These are phyloP conservation scores for Crax fasciolata DNA, from an alignment of 2,797 vertebrate genomes.

Conservation along the genomic window DNA sequence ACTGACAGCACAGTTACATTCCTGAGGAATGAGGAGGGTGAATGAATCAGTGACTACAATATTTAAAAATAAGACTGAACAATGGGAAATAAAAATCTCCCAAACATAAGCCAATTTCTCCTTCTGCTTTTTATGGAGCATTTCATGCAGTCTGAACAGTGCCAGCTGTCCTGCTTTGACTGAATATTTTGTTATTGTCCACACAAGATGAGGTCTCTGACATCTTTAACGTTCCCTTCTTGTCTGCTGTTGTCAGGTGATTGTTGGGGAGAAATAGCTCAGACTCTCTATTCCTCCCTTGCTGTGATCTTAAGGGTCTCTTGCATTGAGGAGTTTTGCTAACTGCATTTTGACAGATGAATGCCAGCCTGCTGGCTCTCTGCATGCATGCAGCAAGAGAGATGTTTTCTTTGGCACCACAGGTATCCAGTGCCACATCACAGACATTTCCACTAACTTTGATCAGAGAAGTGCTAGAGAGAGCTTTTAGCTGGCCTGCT, in stretches of 20 bases:
- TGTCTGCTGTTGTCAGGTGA: background rate
- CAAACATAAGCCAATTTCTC: background rate
- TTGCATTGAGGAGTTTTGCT: background rate
- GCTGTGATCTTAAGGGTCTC: background rate
- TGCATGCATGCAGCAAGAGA: background rate
- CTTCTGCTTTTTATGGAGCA: background rate
- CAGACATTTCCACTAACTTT: background rate
- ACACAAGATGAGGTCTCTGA: background rate
- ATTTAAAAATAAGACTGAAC: background rate
- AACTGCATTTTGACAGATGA: background rate
- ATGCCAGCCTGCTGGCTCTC: background rate
- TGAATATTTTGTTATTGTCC: background rate
- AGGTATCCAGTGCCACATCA: background rate
- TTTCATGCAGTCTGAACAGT: background rate
- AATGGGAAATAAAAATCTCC: background rate
- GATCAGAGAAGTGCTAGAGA: background rate
- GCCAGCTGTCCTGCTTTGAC: background rate
- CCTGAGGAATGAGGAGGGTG: background rate
- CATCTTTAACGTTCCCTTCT: background rate
- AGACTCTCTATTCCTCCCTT: background rate
- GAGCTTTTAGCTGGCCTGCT: background rate
- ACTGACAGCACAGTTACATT: background rate
- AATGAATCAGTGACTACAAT: background rate
- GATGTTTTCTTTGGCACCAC: background rate
- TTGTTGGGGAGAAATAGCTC: background rate